Evolutionary conservation across 1,140 invertebrate genomes (phyloP), one percentile per base, ranked within the genome.

Genomic region (Drosophila sturtevanti): DNA sequence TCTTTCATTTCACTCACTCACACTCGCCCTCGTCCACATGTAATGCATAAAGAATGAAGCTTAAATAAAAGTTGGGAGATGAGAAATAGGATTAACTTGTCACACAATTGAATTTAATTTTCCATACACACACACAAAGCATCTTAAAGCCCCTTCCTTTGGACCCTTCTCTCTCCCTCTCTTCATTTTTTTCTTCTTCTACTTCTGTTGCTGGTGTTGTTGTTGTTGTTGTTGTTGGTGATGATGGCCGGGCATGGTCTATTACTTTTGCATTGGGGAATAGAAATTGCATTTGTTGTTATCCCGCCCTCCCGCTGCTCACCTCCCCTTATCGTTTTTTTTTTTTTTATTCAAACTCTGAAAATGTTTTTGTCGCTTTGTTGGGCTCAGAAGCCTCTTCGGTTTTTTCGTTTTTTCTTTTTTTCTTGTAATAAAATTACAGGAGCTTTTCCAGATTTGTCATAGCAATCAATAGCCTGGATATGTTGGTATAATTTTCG

Each of bases 91-190:
- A 90, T 90, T 90, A 90, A 90, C 87, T 90, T 90, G 87, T 90
- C 87, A 90, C 86, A 90, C 86, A 90, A 90, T 90, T 90, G 87
- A 90, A 90, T 90, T 90, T 90, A 90, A 90, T 90, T 90, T 89
- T 90, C 86, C 73, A 77, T 84, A 84, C 65, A 60, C 55, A 58
- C 59, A 71, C 16, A 59, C 11, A 77, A 78, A 77, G 70, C 81
- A 72, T 79, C 74, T 79, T 68, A 63, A 80, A 64, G 56, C 22
- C 73, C 37, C 54, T 41, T 38, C 16, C 27, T n/a, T 44, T 18
- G 16, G 41, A 5, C 41, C 14, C n/a, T 16, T 16, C n/a, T 48
- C 24, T n/a, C n/a, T n/a, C n/a, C n/a, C n/a, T n/a, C n/a, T n/a
- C 14, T 18, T 18, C 6, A 18, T 1, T 4, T 16, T 16, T 7